These are phyloP conservation scores for Ferrisia virgata DNA, from an alignment of 2,888 invertebrate species.

Conservation along the genomic window DNA sequence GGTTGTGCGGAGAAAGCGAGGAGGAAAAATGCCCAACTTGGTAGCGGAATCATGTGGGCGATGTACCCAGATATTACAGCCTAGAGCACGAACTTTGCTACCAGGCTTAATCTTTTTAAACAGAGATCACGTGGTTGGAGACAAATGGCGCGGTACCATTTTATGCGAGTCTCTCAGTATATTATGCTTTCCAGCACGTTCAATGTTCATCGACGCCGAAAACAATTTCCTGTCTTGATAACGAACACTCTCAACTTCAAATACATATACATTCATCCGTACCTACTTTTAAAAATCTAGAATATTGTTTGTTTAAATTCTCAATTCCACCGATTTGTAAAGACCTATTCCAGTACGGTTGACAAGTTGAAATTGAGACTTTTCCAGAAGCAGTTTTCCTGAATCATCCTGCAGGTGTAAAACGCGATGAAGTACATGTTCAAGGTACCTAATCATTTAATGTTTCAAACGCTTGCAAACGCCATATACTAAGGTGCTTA, in stretches of 20 bases:
- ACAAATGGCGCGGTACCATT: not conserved
- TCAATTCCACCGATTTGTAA: too few species aligned
- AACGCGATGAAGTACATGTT: too few species aligned
- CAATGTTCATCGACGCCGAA: not conserved
- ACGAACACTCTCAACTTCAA: not conserved
- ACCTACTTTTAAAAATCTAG: not conserved
- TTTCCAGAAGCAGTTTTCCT: too few species aligned
- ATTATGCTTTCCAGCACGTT: not conserved
- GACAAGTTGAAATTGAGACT: too few species aligned
- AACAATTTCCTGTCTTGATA: conserved; percentile 28
- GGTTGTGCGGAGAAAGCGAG: not conserved
- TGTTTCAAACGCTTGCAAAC: not conserved
- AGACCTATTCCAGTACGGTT: not conserved
- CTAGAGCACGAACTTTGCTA: conserved; percentile 24
- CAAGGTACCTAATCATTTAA: too few species aligned
- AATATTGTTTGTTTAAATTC: not conserved
- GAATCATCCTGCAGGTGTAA: too few species aligned
- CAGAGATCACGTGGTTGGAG: not conserved
- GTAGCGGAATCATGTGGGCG: conserved; percentile 19
- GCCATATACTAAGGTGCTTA: too few species aligned
- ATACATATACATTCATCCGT: too few species aligned
- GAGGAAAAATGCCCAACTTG: not conserved
- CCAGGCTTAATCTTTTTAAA: conserved; percentile 15
- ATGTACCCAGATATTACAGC: not conserved
- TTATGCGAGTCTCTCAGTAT: too few species aligned